Base-by-base conservation (phyloP, 2,888 invertebrate species). In the Melanotus villosus region DNA sequence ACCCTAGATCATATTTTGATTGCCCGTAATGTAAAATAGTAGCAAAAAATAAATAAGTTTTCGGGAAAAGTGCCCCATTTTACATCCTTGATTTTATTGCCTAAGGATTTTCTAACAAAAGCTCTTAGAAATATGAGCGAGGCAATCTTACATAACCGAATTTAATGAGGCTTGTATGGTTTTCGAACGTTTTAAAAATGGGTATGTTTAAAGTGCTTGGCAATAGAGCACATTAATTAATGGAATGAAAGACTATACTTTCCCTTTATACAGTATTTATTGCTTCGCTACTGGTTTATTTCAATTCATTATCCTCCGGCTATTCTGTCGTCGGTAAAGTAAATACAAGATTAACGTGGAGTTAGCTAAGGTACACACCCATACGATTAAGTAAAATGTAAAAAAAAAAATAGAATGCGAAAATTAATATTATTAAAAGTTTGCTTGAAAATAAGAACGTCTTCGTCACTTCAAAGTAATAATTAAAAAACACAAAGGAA, bases 1-100 rank as follows among this genome's bases (percentile, higher is more conserved):
- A 75, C 77, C 77, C 79, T 83, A 82, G 81, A 82, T 83, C 83
- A 82, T 82, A 80, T 80, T 83, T 80, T 83, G 83, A 84, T 84
- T 84, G 83, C 76, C 74, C 69, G 69, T 65, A 68, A 73, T 74
- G 73, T 75, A 75, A 75, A 75, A 76, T 74, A 74, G 71, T 71
- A 47, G 71, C 62, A 72, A 56, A 73, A 73, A 70, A 68, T 63
- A 52, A 63, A 71, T 71, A 71, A 71, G 50, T 43, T 54, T 32
- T 10, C 19, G 62, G 26, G 12, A 50, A 52, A 52, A 18, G n/a
- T 19, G 58, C 26, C 41, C 41, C 19, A 43, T 58, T 58, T 58
- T 58, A 58, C 26, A 19, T 18, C 36, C 6, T 57, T 12, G 19
- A n/a, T 41, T 43, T 58, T 58, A 58, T 58, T 58, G 26, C 57